These are phyloP conservation scores for Acipenser transmontanus DNA, from an alignment of 2,797 vertebrate species.

Conservation along the genomic window DNA sequence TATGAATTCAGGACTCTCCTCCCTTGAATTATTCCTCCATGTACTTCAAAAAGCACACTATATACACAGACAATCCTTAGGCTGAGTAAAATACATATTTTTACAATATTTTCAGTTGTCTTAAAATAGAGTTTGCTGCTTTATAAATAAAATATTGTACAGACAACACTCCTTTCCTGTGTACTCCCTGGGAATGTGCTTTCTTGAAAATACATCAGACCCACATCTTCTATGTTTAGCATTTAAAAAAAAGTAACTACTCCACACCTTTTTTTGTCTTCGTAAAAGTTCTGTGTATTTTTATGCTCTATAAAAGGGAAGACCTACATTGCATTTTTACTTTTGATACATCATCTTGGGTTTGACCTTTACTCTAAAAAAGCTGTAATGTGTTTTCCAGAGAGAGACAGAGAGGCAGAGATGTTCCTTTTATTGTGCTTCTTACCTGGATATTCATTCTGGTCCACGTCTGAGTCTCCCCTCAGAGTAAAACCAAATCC, in stretches of 20 bases:
- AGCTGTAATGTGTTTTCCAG: constrained; percentile 60
- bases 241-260: neutral
- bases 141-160: neutral
- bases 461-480: constrained; percentile 92
- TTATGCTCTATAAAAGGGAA: neutral
- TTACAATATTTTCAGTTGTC: neutral
- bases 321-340: too few relatives aligned
- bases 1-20: neutral
- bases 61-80: constrained; percentile 5
- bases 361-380: constrained; percentile 27
- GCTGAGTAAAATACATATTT: neutral
- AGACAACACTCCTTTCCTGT: neutral
- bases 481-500: constrained; percentile 92
- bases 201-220: neutral
- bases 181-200: neutral
- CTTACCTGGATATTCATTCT: constrained; percentile 95
- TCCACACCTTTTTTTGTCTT: neutral
- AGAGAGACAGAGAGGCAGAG: constrained; percentile 33
- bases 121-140: neutral
- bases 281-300: neutral
- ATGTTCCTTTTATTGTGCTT: constrained; percentile 27
- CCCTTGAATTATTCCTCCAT: neutral
- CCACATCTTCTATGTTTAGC: neutral
- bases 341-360: constrained; percentile 13
- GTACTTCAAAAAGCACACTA: constrained; percentile 1